A percentile compares a stretch with the other conserved stretches of the same genome.
Conservation (phyloP, 2,888 invertebrate genomes). For the Drosophila birchii region DNA sequence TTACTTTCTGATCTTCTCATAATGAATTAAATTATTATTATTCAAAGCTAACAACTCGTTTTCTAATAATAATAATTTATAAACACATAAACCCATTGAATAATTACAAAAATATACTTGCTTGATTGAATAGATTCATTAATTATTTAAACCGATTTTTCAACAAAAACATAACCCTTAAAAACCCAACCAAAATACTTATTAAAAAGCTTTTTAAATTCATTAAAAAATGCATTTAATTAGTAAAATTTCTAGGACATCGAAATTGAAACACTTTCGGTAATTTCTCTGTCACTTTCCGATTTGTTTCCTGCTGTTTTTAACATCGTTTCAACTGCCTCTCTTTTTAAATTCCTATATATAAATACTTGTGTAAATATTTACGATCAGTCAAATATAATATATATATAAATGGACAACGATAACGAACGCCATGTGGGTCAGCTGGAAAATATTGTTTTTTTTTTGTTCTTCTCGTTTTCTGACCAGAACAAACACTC, state of each 20-base stretch:
- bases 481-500: slow-evolving; percentile 37
- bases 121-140: background rate
- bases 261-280: background rate
- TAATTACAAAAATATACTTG: background rate
- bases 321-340: slow-evolving; percentile 8
- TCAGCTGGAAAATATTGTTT: slow-evolving; percentile 60
- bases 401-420: slow-evolving; percentile 32
- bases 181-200: background rate
- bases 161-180: background rate
- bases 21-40: background rate
- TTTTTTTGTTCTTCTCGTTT: slow-evolving; percentile 2
- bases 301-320: slow-evolving; percentile 13
- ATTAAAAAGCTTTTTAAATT: background rate
- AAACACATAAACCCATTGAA: background rate
- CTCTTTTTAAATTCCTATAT: slow-evolving; percentile 4
- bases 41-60: background rate
- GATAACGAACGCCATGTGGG: slow-evolving; percentile 63
- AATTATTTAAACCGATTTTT: background rate
- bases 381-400: slow-evolving; percentile 27
- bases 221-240: background rate
- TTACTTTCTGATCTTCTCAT: too few species aligned
- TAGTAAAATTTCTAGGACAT: background rate
- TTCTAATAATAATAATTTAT: background rate
- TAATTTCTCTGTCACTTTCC: slow-evolving; percentile 32
- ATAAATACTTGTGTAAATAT: slow-evolving; percentile 24